These are phyloP conservation scores for Caenorhabditis zanzibari DNA, from an alignment of 2,888 invertebrate genomes.

Conservation along the genomic window DNA sequence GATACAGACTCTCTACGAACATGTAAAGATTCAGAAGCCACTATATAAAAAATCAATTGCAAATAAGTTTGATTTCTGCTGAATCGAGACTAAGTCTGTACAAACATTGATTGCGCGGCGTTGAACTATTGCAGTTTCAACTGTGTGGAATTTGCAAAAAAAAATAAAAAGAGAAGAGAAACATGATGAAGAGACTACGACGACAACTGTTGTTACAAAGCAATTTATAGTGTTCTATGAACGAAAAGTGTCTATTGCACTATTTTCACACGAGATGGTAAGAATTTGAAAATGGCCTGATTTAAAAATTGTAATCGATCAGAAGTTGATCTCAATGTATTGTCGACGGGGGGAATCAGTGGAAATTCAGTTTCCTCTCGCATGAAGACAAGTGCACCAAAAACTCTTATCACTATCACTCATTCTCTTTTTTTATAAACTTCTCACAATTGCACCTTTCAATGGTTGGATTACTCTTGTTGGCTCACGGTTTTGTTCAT, in stretches of 20 bases:
- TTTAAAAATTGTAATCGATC: constrained; percentile 41
- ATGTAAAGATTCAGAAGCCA: neutral
- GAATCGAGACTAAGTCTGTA: constrained; percentile 51
- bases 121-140: constrained; percentile 25
- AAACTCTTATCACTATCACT: neutral
- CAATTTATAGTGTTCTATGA: constrained; percentile 36
- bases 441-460: too few relatives aligned
- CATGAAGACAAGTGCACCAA: neutral
- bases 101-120: constrained; percentile 24
- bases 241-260: constrained; percentile 21
- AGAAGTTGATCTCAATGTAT: constrained; percentile 31
- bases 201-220: constrained; percentile 42
- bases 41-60: constrained; percentile 15
- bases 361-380: neutral
- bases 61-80: constrained; percentile 9
- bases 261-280: neutral
- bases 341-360: neutral
- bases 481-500: too few relatives aligned
- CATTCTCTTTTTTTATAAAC: too few relatives aligned
- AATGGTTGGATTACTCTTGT: too few relatives aligned
- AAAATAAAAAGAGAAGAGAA: constrained; percentile 4
- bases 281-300: constrained; percentile 50
- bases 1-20: neutral
- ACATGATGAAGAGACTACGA: constrained; percentile 1
- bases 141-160: constrained; percentile 35